phyloP scores from a whole-genome alignment of 2,888 invertebrate species.

The Apamea sordens region DNA sequence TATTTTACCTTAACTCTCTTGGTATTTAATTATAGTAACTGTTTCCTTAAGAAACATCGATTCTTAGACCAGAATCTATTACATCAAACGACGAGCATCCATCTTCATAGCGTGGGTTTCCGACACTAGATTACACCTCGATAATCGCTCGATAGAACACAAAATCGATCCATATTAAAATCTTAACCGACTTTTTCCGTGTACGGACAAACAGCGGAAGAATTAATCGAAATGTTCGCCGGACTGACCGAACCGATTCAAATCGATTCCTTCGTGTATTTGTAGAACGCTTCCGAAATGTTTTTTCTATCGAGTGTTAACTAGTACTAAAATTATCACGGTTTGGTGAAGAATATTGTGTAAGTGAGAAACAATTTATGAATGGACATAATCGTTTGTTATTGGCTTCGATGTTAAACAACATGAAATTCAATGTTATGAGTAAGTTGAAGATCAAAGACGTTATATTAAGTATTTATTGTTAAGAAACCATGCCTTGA shows the following conservation, averaged over 20 bases:
- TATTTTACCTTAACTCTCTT: background rate
- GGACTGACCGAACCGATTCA: constrained; percentile 23
- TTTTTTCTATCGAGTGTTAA: constrained; percentile 48
- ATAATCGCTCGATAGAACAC: constrained; percentile 49
- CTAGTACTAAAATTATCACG: constrained; percentile 47
- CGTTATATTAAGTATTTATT: constrained; percentile 21
- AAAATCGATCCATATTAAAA: constrained; percentile 54
- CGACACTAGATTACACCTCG: constrained; percentile 24
- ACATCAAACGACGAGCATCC: constrained; percentile 4
- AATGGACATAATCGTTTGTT: constrained; percentile 27
- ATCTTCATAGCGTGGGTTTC: constrained; percentile 39
- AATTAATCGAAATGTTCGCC: constrained; percentile 23
- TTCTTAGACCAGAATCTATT: background rate
- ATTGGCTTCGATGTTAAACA: constrained; percentile 5
- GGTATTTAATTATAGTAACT: background rate
- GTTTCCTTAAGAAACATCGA: background rate
- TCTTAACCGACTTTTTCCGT: constrained; percentile 38
- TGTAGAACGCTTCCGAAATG: constrained; percentile 55
- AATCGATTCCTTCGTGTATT: constrained; percentile 41
- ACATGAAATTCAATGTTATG: constrained; percentile 17
- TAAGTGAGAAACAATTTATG: constrained; percentile 38
- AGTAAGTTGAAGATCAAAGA: constrained; percentile 27
- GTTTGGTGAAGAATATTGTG: constrained; percentile 31
- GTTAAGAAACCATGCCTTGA: constrained; percentile 20
- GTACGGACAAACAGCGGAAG: constrained; percentile 35